A percentile compares a stretch with the other conserved stretches of the same genome.
Conservation (phyloP, 2,113 vertebrate genomes). For the Zosterops japonicus region DNA sequence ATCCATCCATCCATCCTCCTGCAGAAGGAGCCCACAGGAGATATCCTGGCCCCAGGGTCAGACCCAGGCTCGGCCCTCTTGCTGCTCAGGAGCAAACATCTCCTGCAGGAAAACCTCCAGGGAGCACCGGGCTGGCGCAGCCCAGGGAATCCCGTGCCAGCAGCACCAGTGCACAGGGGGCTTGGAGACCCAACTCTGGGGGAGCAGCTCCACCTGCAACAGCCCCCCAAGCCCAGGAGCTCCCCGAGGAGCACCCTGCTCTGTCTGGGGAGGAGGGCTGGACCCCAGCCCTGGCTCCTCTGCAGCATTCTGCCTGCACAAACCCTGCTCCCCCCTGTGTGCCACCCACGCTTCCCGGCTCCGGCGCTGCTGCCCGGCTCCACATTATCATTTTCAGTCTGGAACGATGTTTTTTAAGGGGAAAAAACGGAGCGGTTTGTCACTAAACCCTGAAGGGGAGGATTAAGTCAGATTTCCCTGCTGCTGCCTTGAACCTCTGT, state of each 20-base stretch:
- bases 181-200: neutral
- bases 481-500: neutral
- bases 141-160: neutral
- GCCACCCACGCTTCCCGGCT: neutral
- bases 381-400: neutral
- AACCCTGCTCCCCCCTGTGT: neutral
- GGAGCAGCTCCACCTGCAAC: neutral
- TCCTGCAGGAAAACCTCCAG: neutral
- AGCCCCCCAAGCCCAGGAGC: neutral
- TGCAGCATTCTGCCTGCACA: slow-evolving; percentile 49
- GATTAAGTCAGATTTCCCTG: neutral
- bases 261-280: rapidly evolving
- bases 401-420: neutral
- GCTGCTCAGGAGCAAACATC: neutral
- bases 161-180: neutral
- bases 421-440: neutral
- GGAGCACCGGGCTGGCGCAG: neutral
- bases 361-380: neutral
- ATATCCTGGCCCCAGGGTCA: neutral
- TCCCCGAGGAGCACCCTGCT: neutral
- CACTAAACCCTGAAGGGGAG: neutral
- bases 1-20: neutral
- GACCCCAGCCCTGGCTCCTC: neutral
- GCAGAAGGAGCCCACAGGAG: neutral
- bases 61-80: neutral